phyloP scores from a whole-genome alignment of 2,888 invertebrate species.

The Cotesia congregata region DNA sequence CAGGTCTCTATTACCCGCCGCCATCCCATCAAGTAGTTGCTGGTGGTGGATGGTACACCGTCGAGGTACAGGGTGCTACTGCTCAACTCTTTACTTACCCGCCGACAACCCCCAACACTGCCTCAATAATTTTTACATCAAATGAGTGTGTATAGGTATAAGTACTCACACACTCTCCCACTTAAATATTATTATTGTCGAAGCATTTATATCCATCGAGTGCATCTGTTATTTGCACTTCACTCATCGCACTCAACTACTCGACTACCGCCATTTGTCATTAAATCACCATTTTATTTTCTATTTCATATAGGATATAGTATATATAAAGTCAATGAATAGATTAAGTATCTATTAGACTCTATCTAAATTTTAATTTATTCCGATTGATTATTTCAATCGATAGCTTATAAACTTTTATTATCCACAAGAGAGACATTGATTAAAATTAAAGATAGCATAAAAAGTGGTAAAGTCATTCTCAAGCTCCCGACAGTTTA shows the following conservation, averaged over 20 bases:
- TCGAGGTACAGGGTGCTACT: background rate
- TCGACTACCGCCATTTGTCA: background rate
- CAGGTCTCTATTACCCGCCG: conserved; percentile 51
- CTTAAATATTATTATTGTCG: background rate
- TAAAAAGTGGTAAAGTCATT: no score
- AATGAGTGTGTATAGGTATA: background rate
- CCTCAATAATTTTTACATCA: background rate
- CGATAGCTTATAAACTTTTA: background rate
- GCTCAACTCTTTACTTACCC: background rate
- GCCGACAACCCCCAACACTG: background rate
- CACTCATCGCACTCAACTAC: conserved; percentile 5
- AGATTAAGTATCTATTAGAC: no score
- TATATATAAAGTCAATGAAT: background rate
- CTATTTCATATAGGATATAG: background rate
- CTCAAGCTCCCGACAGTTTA: background rate
- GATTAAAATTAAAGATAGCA: background rate
- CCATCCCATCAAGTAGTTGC: conserved; percentile 1
- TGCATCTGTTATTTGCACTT: conserved; percentile 30
- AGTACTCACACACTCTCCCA: background rate
- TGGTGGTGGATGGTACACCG: background rate
- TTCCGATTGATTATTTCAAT: no score
- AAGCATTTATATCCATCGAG: conserved; percentile 12
- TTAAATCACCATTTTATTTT: background rate
- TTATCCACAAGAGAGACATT: background rate
- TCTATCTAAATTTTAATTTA: no score